Percentiles rank a stretch among this genome's conserved stretches.
phyloP scores from a whole-genome alignment of 2,888 invertebrate genomes.

The Anthophora plumipes region DNA sequence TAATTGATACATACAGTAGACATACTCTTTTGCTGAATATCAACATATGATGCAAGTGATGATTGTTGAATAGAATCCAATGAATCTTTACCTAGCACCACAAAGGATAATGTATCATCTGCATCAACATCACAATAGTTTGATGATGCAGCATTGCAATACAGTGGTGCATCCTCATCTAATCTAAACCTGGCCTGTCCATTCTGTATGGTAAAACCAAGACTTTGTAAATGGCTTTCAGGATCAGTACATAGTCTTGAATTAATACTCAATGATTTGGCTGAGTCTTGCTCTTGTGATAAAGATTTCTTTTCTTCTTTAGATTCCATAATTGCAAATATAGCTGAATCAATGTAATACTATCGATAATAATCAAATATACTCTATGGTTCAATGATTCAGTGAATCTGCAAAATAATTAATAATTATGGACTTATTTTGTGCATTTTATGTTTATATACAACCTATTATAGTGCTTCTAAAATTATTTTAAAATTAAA shows the following conservation, averaged over 20 bases:
- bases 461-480: too few species aligned
- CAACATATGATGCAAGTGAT: constrained; percentile 74
- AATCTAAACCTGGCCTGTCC: constrained; percentile 74
- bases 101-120: constrained; percentile 78
- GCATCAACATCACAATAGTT: constrained; percentile 52
- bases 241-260: constrained; percentile 6
- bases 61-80: constrained; percentile 74
- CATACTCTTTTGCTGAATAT: constrained; percentile 76
- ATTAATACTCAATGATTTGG: neutral
- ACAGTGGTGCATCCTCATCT: constrained; percentile 65
- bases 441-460: too few species aligned
- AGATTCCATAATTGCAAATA: constrained; percentile 7
- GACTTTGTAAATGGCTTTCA: constrained; percentile 71
- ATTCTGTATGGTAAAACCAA: constrained; percentile 71
- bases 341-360: neutral
- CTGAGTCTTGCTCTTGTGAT: neutral
- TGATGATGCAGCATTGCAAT: constrained; percentile 46
- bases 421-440: neutral
- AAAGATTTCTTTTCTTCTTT: neutral
- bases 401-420: neutral
- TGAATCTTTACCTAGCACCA: constrained; percentile 77
- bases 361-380: too few species aligned
- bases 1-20: constrained; percentile 69
- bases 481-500: too few species aligned
- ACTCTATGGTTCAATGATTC: neutral